Evolutionary conservation across 2,888 invertebrate species (phyloP), one percentile per base, ranked within the genome.

Genomic region (Pandemis corylana): DNA sequence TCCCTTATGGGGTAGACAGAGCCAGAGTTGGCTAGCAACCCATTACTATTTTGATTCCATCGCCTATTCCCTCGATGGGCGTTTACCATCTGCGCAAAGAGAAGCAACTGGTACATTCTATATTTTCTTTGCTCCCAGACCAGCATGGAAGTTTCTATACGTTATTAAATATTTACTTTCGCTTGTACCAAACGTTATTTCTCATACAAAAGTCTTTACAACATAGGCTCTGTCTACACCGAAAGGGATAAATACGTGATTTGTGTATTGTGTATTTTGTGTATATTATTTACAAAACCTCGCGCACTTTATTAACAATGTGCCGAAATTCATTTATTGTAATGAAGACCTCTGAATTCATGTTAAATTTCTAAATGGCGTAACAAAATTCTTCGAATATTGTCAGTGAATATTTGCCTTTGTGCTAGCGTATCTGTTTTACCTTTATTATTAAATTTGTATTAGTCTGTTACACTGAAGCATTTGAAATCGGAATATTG

Each of bases 131-230:
- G 20, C 20, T 20, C 20, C 20, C 20, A 20, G 20, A 20, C 20
- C 20, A 20, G 20, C 20, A 20, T 20, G 20, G 20, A 20, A 20
- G 20, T 20, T 20, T 20, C 1, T 20, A 20, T 20, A 20, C 20
- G 20, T 0, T 20, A 20, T 20, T 20, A 20, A 20, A 20, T 13
- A 5, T n/a, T 13, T 13, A 13, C 6, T 61, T 28, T 69, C 12
- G 6, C n/a, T 74, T 65, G 69, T 9, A 69, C 73, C 73, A 74
- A n/a, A 41, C 9, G 2, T n/a, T n/a, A 61, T 61, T 36, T 59
- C 65, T 74, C 73, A 51, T 75, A 53, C 49, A 73, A 51, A 80
- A 81, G 77, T 81, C 75, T 72, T 76, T 74, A 70, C 66, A 80
- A 77, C 77, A 78, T 78, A n/a, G n/a, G n/a, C n/a, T n/a, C n/a